These are phyloP conservation scores for Ischnus inquisitorius DNA, from an alignment of 2,888 invertebrate genomes.

Conservation along the genomic window DNA sequence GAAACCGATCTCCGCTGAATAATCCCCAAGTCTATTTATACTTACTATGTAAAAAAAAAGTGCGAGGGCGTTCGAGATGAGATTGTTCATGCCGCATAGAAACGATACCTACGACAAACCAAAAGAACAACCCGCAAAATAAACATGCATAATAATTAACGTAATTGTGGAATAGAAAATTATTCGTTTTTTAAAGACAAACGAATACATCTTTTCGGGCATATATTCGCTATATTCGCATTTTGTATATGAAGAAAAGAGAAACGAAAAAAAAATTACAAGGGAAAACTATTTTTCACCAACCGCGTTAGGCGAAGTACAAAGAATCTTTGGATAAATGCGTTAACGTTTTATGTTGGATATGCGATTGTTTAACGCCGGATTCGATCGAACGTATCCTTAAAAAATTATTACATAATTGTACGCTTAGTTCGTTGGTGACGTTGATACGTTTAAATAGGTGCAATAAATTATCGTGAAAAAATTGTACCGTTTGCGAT, in stretches of 20 bases:
- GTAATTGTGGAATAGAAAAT: background rate
- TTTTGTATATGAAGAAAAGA: background rate
- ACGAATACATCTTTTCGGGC: background rate
- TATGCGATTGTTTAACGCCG: background rate
- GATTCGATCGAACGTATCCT: background rate
- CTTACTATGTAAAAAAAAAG: slow-evolving; percentile 1
- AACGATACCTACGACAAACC: slow-evolving; percentile 1
- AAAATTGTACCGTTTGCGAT: background rate
- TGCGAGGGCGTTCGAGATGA: background rate
- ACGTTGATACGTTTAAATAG: background rate
- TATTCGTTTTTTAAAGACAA: background rate
- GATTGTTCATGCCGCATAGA: background rate
- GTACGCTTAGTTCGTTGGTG: background rate
- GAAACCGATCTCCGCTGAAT: background rate
- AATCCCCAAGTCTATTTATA: background rate
- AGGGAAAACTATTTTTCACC: background rate
- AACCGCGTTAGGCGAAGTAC: background rate
- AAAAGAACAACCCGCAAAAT: background rate
- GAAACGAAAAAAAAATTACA: background rate
- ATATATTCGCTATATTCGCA: background rate
- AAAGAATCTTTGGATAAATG: background rate
- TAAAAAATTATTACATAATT: background rate
- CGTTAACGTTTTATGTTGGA: background rate
- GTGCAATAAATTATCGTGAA: slow-evolving; percentile 5
- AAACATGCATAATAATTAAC: background rate